Base-by-base conservation (phyloP, 2,797 vertebrate genomes). In the Margarornis squamiger region DNA sequence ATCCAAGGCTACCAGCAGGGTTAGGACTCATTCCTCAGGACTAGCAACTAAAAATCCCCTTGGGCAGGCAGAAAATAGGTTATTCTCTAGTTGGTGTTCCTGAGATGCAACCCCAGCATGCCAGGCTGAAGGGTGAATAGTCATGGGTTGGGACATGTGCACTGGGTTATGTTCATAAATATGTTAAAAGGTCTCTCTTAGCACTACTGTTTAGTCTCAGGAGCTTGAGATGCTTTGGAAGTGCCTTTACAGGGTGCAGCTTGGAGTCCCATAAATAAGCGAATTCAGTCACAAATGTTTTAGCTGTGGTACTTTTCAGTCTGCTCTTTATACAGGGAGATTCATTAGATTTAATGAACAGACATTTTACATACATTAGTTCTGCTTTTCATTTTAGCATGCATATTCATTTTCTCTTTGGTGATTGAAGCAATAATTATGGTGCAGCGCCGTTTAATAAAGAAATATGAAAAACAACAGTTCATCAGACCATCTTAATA, bases 291-390 rank as follows among this genome's bases (percentile, higher is more conserved):
- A 86, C 62, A 93, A 84, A 32, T 78, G 10, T 88, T 95, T 86
- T 67, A 73, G 45, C 45, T 61, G 10, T 34, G 32, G 26, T 83
- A 38, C 49, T 84, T 94, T 75, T 72, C 38, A 81, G 21, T 65
- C 41, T 78, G 30, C 29, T 84, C 6, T 84, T 93, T 90, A 58
- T 67, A 63, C 21, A 59, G 17, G 30, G 36, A 90, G 39, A 90
- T 88, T 86, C 7, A 84, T 95, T 92, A 92, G 67, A 62, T 78
- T 92, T 92, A 93, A 92, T 63, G 55, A 97, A 79, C 41, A 72
- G 68, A 90, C 23, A 59, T 76, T 93, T 95, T 91, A 63, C 36
- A 41, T 63, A 46, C 46, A 90, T 90, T 94, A 88, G 48, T 76
- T 93, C 62, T 75, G 62, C 38, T 86, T 88, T 94, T 95, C 22